phyloP scores from a whole-genome alignment of 1,140 invertebrate species.

The Drosophila nasuta region DNA sequence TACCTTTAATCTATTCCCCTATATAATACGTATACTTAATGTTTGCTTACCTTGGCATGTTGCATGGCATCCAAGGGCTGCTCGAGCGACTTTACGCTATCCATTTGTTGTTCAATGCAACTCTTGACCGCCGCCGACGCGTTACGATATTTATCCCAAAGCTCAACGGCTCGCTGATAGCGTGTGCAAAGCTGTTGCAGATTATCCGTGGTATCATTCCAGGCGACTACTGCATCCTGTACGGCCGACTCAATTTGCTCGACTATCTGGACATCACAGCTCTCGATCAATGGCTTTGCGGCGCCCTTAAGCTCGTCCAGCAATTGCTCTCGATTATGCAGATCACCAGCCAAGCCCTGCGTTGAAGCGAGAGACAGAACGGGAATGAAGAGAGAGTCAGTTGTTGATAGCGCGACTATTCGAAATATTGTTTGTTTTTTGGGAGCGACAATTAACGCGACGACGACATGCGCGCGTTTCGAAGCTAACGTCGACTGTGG shows the following conservation, averaged over 20 bases:
- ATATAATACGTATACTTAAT: background rate
- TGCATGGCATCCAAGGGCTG: conserved; percentile 79
- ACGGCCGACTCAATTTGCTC: conserved; percentile 89
- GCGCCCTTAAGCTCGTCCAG: conserved; percentile 89
- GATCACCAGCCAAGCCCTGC: conserved; percentile 88
- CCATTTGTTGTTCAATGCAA: conserved; percentile 89
- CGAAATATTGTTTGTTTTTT: background rate
- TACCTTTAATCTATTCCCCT: too few relatives aligned
- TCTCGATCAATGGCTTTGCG: conserved; percentile 89
- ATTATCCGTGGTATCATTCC: conserved; percentile 90
- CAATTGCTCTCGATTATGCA: conserved; percentile 89
- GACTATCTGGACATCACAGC: conserved; percentile 89
- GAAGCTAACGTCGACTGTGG: conserved; percentile 67
- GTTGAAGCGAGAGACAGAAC: conserved; percentile 1
- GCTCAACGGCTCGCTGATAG: conserved; percentile 90
- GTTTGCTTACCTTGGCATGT: conserved; percentile 80
- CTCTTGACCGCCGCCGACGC: conserved; percentile 90
- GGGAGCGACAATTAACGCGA: conserved; percentile 24
- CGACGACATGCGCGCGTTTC: conserved; percentile 69
- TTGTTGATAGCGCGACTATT: conserved; percentile 12
- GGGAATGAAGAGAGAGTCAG: conserved; percentile 5
- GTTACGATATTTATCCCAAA: conserved; percentile 91
- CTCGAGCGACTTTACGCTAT: conserved; percentile 77
- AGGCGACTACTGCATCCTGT: conserved; percentile 90
- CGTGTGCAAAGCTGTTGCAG: conserved; percentile 90